Base-by-base conservation (phyloP, 2,797 vertebrate species). In the Gymnothorax reevesii region DNA sequence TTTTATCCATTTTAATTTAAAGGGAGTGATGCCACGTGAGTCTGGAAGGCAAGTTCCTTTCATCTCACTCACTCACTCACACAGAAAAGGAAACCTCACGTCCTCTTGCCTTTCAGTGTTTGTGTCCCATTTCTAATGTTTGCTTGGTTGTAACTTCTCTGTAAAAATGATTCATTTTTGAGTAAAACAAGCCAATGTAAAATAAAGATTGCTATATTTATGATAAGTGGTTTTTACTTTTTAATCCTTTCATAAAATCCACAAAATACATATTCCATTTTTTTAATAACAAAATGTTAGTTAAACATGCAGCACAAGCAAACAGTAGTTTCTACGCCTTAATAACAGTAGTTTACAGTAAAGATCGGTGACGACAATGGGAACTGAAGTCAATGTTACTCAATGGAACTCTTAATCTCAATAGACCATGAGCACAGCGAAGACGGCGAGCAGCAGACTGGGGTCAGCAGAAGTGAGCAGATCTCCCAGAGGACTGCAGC, bases 151-250 rank as follows among this genome's bases (percentile, higher is more conserved):
- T 91, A 90, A 89, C 86, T 86, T 88, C 86, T 86, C 84, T 91
- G 86, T 84, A 85, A 84, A 83, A 87, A 85, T 88, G 80, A 88
- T 85, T 83, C 84, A 88, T 90, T 88, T 87, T 89, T 85, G 85
- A 89, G 90, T 88, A 89, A 88, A 90, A 90, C 86, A 87, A 87
- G 89, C 90, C 84, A 89, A 86, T 92, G 87, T 90, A 90, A 90
- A 89, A 90, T 90, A 91, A 90, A 90, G 88, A 91, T 90, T 89
- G 89, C 87, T 91, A 89, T 91, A 91, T 91, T 91, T 90, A 91
- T 90, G 87, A 89, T 92, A 90, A 42, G 57, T 2, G 86, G 66
- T 27, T 86, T 89, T 87, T 82, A 85, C 64, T 83, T 88, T 82
- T 86, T 42, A 42, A 84, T 52, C 49, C 8, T 84, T 20, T 62